These are phyloP conservation scores for Lasiurus cinereus DNA, from an alignment of 2,113 vertebrate species.

Conservation along the genomic window DNA sequence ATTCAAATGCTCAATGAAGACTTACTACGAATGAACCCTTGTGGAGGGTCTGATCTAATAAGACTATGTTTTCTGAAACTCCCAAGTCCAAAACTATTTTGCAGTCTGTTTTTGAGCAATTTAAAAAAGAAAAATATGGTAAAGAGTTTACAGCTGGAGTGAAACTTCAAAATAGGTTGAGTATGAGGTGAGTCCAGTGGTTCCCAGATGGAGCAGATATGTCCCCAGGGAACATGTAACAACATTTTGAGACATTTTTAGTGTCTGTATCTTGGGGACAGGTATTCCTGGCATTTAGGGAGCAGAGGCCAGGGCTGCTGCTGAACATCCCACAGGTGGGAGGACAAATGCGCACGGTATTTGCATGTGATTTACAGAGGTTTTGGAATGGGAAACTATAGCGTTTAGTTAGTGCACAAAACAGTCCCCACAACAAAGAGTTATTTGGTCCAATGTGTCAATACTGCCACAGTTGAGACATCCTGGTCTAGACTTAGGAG, in stretches of 20 bases:
- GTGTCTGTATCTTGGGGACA: not conserved
- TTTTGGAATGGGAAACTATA: too few relatives aligned
- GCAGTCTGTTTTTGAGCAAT: not conserved
- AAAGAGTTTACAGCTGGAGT: not conserved
- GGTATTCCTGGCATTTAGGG: not conserved
- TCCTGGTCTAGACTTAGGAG: not conserved
- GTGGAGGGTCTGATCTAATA: not conserved
- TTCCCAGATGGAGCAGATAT: not conserved
- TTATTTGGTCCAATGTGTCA: not conserved
- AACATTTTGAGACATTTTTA: not conserved
- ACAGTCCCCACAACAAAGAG: too few relatives aligned
- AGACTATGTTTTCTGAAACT: not conserved
- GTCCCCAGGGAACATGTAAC: not conserved
- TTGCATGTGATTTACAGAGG: too few relatives aligned
- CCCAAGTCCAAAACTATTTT: not conserved
- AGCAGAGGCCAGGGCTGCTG: not conserved
- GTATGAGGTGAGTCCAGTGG: not conserved
- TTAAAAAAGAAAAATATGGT: not conserved
- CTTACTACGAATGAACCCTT: not conserved
- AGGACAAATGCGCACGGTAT: too few relatives aligned
- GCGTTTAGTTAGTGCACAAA: not conserved
- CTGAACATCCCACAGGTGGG: not conserved
- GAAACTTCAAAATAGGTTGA: conserved; percentile 32
- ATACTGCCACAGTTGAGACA: not conserved
- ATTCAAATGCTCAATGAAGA: not conserved